Evolutionary conservation across 2,888 invertebrate species (phyloP).

Genomic region (Drosophila mayaguana): DNA sequence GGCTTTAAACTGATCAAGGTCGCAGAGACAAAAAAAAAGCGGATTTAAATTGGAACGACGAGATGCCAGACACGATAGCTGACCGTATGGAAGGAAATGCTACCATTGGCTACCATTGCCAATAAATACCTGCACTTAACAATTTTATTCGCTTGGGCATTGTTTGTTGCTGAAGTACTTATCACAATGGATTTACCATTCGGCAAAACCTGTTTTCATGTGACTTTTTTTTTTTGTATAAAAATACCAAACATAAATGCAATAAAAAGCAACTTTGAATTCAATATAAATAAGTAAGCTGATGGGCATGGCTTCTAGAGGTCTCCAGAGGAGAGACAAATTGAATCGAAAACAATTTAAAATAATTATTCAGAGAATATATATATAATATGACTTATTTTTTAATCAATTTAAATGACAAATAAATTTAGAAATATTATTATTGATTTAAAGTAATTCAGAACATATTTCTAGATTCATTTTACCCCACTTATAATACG

Average conservation of each 20-base stretch:
- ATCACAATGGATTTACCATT: conserved; percentile 5
- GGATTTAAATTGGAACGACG: conserved; percentile 62
- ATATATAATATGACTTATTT: neutral
- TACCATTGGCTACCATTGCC: conserved; percentile 20
- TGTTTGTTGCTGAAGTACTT: conserved; percentile 1
- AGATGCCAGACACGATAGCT: conserved; percentile 44
- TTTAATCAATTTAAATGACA: neutral
- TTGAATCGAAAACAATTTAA: neutral
- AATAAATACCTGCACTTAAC: conserved; percentile 8
- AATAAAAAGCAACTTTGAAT: neutral
- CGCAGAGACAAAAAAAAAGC: conserved; percentile 56
- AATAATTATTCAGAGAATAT: neutral
- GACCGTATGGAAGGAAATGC: conserved; percentile 33
- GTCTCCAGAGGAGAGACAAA: neutral
- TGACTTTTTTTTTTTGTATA: neutral
- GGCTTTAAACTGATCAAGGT: conserved; percentile 69
- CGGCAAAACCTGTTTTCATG: neutral
- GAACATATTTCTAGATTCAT: no score
- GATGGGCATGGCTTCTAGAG: neutral
- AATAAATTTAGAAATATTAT: no score
- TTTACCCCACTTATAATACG: neutral
- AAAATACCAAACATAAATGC: conserved; percentile 12
- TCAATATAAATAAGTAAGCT: neutral
- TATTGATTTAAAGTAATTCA: no score
- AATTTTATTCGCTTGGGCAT: conserved; percentile 1